A percentile compares a stretch with the other conserved stretches of the same genome.
phyloP scores from a whole-genome alignment of 2,113 vertebrate species.

The Petrocephalus microphthalmus region DNA sequence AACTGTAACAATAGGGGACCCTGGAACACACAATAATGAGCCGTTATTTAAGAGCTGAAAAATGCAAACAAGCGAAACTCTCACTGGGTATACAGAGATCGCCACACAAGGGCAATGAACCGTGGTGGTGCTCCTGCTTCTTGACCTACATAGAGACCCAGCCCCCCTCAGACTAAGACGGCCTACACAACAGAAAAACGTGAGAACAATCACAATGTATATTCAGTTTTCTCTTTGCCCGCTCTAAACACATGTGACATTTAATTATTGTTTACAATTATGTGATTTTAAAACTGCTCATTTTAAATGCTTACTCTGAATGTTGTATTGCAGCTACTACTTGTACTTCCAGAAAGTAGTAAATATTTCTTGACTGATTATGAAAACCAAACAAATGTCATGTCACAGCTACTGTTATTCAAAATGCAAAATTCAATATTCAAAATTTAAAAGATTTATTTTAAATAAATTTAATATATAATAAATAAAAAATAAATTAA shows the following conservation, averaged over 20 bases:
- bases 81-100: background rate
- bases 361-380: background rate
- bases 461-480: too few relatives aligned
- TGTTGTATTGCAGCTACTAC: background rate
- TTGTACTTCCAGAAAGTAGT: background rate
- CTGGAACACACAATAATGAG: background rate
- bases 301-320: background rate
- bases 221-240: background rate
- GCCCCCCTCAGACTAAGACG: background rate
- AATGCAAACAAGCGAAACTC: background rate
- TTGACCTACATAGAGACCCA: background rate
- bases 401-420: background rate
- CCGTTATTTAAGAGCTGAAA: background rate
- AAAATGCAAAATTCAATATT: too few relatives aligned
- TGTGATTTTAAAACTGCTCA: background rate
- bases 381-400: background rate
- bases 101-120: background rate
- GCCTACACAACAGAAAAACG: background rate
- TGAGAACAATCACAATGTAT: background rate
- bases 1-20: background rate
- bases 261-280: background rate
- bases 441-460: too few relatives aligned
- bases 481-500: too few relatives aligned
- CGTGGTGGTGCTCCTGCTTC: background rate
- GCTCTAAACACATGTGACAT: background rate